These are phyloP conservation scores for Dendrolimus punctatus DNA, from an alignment of 1,140 invertebrate genomes.

Conservation along the genomic window DNA sequence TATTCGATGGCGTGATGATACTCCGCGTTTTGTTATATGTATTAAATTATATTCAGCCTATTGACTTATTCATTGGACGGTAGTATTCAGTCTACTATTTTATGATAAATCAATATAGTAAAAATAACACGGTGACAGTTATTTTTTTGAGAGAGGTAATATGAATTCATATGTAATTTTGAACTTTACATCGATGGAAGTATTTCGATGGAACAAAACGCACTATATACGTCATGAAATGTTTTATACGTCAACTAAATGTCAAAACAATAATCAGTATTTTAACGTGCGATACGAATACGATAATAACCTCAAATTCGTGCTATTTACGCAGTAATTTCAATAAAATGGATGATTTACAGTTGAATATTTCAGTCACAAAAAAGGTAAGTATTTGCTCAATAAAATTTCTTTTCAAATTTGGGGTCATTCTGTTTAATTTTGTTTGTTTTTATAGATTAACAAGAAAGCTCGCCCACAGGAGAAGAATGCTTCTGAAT, in stretches of 20 bases:
- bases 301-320: slow-evolving; percentile 10
- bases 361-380: slow-evolving; percentile 51
- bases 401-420: neutral
- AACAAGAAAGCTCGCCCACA: slow-evolving; percentile 24
- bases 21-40: too few species aligned
- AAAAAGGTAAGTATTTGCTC: slow-evolving; percentile 40
- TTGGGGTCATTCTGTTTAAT: slow-evolving; percentile 4
- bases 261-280: slow-evolving; percentile 3
- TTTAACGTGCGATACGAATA: slow-evolving; percentile 3
- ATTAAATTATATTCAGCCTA: too few species aligned
- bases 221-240: too few species aligned
- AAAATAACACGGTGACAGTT: too few species aligned
- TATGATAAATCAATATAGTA: too few species aligned
- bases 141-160: too few species aligned
- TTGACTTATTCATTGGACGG: too few species aligned
- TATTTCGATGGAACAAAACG: too few species aligned
- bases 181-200: too few species aligned
- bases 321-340: slow-evolving; percentile 3
- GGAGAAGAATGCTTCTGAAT: slow-evolving; percentile 36
- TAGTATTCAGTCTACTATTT: too few species aligned
- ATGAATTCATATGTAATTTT: too few species aligned
- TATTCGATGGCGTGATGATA: too few species aligned
- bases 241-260: neutral
- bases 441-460: slow-evolving; percentile 19
- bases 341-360: slow-evolving; percentile 55